phyloP scores from a whole-genome alignment of 2,113 vertebrate genomes.

The Otocyon megalotis region DNA sequence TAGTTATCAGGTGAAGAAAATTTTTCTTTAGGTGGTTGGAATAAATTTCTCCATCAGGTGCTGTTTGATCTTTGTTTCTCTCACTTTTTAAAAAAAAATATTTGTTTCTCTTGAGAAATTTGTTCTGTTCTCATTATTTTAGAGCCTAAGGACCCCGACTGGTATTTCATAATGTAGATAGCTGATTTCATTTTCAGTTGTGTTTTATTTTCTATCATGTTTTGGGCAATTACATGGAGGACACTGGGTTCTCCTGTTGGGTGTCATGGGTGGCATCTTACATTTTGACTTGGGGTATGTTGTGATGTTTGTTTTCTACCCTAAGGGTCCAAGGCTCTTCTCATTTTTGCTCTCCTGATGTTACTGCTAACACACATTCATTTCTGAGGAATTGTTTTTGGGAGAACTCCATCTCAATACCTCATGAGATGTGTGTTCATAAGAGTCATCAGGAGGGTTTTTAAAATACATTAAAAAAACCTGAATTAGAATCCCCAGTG shows the following conservation, averaged over 20 bases:
- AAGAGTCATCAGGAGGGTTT: not conserved
- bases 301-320: not conserved
- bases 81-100: not conserved
- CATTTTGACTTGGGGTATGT: no score
- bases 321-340: not conserved
- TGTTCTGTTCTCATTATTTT: not conserved
- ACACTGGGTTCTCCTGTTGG: not conserved
- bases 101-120: not conserved
- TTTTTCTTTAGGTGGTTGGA: not conserved
- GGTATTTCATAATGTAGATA: not conserved
- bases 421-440: not conserved
- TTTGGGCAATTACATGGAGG: not conserved
- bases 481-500: not conserved
- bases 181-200: not conserved
- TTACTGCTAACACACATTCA: not conserved
- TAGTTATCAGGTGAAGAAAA: not conserved
- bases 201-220: not conserved
- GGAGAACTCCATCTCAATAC: not conserved
- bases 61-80: not conserved
- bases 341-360: not conserved
- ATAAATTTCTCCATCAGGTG: not conserved
- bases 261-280: not conserved
- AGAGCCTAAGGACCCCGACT: not conserved
- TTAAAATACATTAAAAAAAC: not conserved
- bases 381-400: slow-evolving; percentile 22